A percentile compares a stretch with the other conserved stretches of the same genome.
Conservation (phyloP, 2,888 invertebrate species). For the Pherbina coryleti region DNA sequence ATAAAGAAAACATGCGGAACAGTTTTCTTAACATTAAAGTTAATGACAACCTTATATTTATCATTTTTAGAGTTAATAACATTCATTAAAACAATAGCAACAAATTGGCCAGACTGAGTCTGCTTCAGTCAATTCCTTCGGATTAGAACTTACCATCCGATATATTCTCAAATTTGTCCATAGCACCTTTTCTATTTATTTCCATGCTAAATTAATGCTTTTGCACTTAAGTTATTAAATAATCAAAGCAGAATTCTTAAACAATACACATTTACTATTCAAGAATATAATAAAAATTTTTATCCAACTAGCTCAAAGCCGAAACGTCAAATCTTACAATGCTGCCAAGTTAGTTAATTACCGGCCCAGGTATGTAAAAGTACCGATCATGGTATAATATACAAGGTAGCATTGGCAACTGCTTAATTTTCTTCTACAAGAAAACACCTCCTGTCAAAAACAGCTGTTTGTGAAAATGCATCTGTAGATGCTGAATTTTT, state of each 20-base stretch:
- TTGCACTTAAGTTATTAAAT: too few species aligned
- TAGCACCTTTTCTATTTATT: conserved; percentile 9
- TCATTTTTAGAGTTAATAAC: too few species aligned
- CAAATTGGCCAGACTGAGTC: background rate
- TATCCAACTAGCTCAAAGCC: background rate
- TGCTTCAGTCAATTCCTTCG: background rate
- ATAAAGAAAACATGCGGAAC: too few species aligned
- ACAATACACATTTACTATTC: background rate
- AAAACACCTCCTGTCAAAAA: too few species aligned
- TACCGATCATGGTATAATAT: too few species aligned
- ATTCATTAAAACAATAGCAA: too few species aligned
- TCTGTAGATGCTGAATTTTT: too few species aligned
- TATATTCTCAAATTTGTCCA: conserved; percentile 7
- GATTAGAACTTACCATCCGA: conserved; percentile 16
- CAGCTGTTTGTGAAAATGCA: too few species aligned
- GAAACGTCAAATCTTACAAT: background rate
- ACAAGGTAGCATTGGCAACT: too few species aligned
- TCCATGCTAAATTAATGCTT: background rate
- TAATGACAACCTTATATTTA: too few species aligned
- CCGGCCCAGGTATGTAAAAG: background rate
- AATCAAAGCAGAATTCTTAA: background rate
- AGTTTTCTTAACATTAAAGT: too few species aligned
- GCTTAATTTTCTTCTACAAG: too few species aligned
- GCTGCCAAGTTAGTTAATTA: background rate
- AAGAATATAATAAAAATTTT: background rate